A percentile compares a stretch with the other conserved stretches of the same genome.
phyloP scores from a whole-genome alignment of 2,888 invertebrate genomes.

The Gandaritis pyraliata region DNA sequence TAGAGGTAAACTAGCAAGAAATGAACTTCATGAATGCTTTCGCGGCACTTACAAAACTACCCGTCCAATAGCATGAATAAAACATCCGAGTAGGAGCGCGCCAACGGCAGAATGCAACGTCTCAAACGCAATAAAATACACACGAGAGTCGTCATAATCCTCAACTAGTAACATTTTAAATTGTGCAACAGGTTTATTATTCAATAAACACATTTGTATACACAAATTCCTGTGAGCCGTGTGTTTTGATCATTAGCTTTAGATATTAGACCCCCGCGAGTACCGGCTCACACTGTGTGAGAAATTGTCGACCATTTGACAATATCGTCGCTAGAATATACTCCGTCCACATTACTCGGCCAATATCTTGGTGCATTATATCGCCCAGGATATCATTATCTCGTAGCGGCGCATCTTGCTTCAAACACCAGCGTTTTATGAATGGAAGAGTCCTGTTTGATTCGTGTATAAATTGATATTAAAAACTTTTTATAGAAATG shows the following conservation, averaged over 20 bases:
- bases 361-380: slow-evolving; percentile 59
- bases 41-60: slow-evolving; percentile 49
- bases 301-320: slow-evolving; percentile 74
- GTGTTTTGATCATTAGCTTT: slow-evolving; percentile 72
- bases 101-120: slow-evolving; percentile 51
- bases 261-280: slow-evolving; percentile 72
- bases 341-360: slow-evolving; percentile 54
- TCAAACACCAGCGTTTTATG: slow-evolving; percentile 45
- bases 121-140: slow-evolving; percentile 57
- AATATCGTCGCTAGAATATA: slow-evolving; percentile 66
- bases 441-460: slow-evolving; percentile 28
- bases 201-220: slow-evolving; percentile 72
- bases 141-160: slow-evolving; percentile 57
- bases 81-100: slow-evolving; percentile 52
- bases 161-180: slow-evolving; percentile 60
- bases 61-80: slow-evolving; percentile 58
- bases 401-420: slow-evolving; percentile 51
- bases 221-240: slow-evolving; percentile 66
- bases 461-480: slow-evolving; percentile 10
- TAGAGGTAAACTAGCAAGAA: slow-evolving; percentile 22
- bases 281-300: slow-evolving; percentile 72
- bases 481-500: slow-evolving; percentile 8
- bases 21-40: slow-evolving; percentile 37
- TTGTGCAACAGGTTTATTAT: slow-evolving; percentile 68
- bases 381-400: slow-evolving; percentile 63